Evolutionary conservation across 2,113 vertebrate genomes (phyloP), one percentile per base, ranked within the genome.

Genomic region (Esox niger): DNA sequence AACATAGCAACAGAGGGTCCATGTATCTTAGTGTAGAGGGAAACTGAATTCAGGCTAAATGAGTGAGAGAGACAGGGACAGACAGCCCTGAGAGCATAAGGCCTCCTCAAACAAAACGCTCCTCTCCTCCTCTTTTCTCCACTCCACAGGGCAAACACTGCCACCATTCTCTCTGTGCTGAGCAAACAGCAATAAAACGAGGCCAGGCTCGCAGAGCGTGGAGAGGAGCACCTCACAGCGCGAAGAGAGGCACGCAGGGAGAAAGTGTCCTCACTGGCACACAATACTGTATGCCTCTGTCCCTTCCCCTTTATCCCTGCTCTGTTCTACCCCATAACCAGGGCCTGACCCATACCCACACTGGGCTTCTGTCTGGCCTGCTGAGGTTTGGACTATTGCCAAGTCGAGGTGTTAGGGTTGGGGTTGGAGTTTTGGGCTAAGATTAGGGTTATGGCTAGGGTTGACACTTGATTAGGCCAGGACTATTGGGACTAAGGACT

Each of bases 1-100:
- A 59, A 64, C 84, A 38, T 68, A 79, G 88, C 79, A 88, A 87
- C 86, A 11, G 69, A 61, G 57, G 55, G 62, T 63, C 47, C 54
- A 76, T 79, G 77, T 80, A 85, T 75, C 71, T 64, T 71, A 55
- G 54, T 25, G 62, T 31, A 47, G 56, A 58, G 38, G 33, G 35
- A 66, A 68, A 52, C 23, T 31, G 25, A 52, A 32, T 61, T 4
- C 15, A 1, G 35, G 11, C 35, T 38, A 2, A 11, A 8, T 38
- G 38, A 43, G 38, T 15, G 38, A 43, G 57, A 72, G 17, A 58
- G 59, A 64, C 56, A 62, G 30, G 43, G 27, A 21, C 54, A 38
- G 11, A 38, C 35, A 25, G 69, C 64, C 69, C 76, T 69, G 66
- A 66, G 58, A 64, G 59, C 33, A 29, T 2, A 9, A 75, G 70